A percentile compares a stretch with the other conserved stretches of the same genome.
Evolutionary conservation across 2,797 vertebrate species (phyloP).

Genomic region (Myotis planiceps): DNA sequence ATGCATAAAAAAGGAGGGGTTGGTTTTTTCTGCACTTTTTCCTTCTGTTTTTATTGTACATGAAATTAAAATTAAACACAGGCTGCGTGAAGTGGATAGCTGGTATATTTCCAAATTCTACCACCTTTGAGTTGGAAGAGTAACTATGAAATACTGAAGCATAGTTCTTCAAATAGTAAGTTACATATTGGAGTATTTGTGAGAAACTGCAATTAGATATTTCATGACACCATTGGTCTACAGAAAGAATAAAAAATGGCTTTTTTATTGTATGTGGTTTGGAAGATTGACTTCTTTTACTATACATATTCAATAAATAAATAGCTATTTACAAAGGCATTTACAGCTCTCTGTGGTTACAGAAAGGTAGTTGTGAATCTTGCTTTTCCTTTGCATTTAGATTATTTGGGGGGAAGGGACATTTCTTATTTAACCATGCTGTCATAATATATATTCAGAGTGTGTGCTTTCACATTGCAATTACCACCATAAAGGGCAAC

Average conservation of each 20-base stretch:
- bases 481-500: slow-evolving; percentile 58
- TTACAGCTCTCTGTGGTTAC: slow-evolving; percentile 41
- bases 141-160: slow-evolving; percentile 47
- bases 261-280: slow-evolving; percentile 33
- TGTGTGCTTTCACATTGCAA: not conserved
- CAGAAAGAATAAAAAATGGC: slow-evolving; percentile 47
- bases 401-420: not conserved
- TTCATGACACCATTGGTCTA: not conserved
- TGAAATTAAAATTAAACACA: slow-evolving; percentile 67
- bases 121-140: slow-evolving; percentile 22
- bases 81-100: slow-evolving; percentile 29
- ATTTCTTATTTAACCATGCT: slow-evolving; percentile 42
- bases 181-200: slow-evolving; percentile 34
- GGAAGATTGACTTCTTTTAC: not conserved
- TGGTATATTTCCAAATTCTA: slow-evolving; percentile 57
- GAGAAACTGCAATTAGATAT: slow-evolving; percentile 55
- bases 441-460: slow-evolving; percentile 52
- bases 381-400: slow-evolving; percentile 53
- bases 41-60: slow-evolving; percentile 19
- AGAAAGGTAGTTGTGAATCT: slow-evolving; percentile 14
- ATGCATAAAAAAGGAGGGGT: not conserved
- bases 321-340: slow-evolving; percentile 53
- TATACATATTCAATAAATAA: slow-evolving; percentile 56
- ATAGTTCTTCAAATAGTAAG: slow-evolving; percentile 35
- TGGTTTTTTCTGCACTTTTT: not conserved